Percentiles rank a stretch among this genome's conserved stretches.
Conservation (phyloP, 1,140 invertebrate genomes). For the Lysiphlebus fabarum region DNA sequence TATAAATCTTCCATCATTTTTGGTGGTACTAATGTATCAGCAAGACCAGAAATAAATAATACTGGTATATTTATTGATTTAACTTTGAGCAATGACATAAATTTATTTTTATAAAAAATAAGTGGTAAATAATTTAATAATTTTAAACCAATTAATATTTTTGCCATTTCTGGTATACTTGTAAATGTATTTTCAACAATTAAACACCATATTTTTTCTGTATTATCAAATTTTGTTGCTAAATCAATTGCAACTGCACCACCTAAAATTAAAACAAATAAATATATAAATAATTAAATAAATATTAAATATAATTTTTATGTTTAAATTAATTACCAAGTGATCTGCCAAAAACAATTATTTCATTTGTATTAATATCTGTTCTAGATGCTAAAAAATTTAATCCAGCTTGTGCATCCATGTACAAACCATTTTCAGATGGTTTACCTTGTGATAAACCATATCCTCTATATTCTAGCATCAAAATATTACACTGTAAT, state of each 20-base stretch:
- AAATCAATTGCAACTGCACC: slow-evolving; percentile 86
- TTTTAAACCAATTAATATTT: slow-evolving; percentile 67
- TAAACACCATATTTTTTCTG: slow-evolving; percentile 75
- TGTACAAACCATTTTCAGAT: slow-evolving; percentile 81
- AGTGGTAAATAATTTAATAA: slow-evolving; percentile 70
- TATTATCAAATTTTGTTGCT: slow-evolving; percentile 69
- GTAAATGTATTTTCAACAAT: slow-evolving; percentile 95
- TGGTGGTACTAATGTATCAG: slow-evolving; percentile 81
- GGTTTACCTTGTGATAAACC: slow-evolving; percentile 87
- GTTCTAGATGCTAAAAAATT: slow-evolving; percentile 76
- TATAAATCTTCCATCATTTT: slow-evolving; percentile 81
- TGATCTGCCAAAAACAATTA: slow-evolving; percentile 91
- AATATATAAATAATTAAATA: slow-evolving; percentile 9
- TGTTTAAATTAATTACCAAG: slow-evolving; percentile 60
- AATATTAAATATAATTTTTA: not conserved
- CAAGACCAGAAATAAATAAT: slow-evolving; percentile 76
- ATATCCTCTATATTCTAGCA: slow-evolving; percentile 93
- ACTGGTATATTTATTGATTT: slow-evolving; percentile 65
- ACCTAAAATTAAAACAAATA: slow-evolving; percentile 53
- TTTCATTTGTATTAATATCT: slow-evolving; percentile 80
- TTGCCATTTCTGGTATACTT: slow-evolving; percentile 90
- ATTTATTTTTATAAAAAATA: slow-evolving; percentile 81
- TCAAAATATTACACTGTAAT: slow-evolving; percentile 79
- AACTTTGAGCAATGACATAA: slow-evolving; percentile 69
- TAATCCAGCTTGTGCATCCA: slow-evolving; percentile 83